These are phyloP conservation scores for Psix sp. DNA, from an alignment of 1,140 invertebrate genomes.

Conservation along the genomic window DNA sequence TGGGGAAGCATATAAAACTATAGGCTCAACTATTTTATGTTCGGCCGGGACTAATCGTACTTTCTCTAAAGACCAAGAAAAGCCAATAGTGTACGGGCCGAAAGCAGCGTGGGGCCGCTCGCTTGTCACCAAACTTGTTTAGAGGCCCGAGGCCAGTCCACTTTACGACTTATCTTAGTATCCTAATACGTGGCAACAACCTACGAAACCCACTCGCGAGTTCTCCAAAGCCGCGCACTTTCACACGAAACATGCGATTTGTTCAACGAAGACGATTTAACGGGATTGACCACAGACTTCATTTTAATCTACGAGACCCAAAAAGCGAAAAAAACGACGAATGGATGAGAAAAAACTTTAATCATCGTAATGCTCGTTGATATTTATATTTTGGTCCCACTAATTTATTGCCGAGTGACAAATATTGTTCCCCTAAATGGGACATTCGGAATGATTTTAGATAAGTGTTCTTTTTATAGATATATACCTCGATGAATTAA, in stretches of 20 bases:
- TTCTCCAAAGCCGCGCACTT: conserved; percentile 41
- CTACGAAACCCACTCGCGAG: conserved; percentile 37
- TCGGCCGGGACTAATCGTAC: conserved; percentile 29
- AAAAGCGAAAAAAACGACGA: background rate
- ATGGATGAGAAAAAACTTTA: conserved; percentile 19
- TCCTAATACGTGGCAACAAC: conserved; percentile 56
- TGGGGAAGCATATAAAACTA: conserved; percentile 15
- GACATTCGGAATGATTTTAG: conserved; percentile 33
- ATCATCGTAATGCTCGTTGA: conserved; percentile 41
- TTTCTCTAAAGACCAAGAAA: conserved; percentile 58
- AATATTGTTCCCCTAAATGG: conserved; percentile 46
- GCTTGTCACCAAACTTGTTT: conserved; percentile 62
- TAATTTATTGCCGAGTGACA: conserved; percentile 48
- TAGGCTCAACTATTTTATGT: conserved; percentile 49
- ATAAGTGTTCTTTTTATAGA: conserved; percentile 32
- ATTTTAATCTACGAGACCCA: background rate
- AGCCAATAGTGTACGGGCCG: conserved; percentile 48
- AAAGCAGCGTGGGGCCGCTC: conserved; percentile 55
- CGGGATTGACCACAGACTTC: conserved; percentile 44
- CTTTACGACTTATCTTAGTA: conserved; percentile 57
- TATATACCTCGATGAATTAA: conserved; percentile 6
- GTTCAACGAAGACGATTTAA: conserved; percentile 49
- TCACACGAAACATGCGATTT: conserved; percentile 58
- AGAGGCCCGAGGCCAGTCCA: conserved; percentile 50
- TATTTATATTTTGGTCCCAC: conserved; percentile 45